Base-by-base conservation (phyloP, 2,113 vertebrate species). In the Limanda limanda region DNA sequence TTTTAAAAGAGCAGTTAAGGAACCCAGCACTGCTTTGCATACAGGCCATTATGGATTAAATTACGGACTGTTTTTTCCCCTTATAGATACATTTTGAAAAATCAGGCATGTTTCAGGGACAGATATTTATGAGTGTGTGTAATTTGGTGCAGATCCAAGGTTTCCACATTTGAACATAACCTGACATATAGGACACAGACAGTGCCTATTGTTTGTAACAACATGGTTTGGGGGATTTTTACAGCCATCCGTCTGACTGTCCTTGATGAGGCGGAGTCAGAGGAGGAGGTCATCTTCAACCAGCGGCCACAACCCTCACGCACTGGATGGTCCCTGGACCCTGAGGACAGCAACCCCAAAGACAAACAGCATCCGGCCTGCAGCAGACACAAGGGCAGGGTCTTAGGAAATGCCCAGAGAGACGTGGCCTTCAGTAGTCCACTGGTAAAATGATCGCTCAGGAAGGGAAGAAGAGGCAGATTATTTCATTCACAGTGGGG, bases 371-470 rank as follows among this genome's bases (percentile, higher is more conserved):
- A 27, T 54, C 68, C 15, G 8, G 57, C 47, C 45, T 74, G 66
- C 42, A 72, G 37, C 61, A 68, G 37, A 27, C 65, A 4, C 47
- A 86, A 72, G 83, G 83, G 86, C 81, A 91, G 80, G 70, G 57
- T 73, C 12, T 27, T 64, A 14, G 85, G 63, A 78, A 88, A 58
- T 25, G 68, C 70, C 47, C 74, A 85, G 10, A 87, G 80, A 21
- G 52, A 84, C 6, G 78, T 84, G 64, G 93, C 94, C 81, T 95
- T 95, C 89, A 95, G 94, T 81, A 94, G 94, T 79, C 91, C 89
- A 3, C 86, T 94, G 90, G 94, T 95, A 87, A 74, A 79, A 83
- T 47, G 55, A 55, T 56, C 5, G 17, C 52, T 66, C 13, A 56
- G 31, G 64, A 51, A 18, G 23, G 51, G 35, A 57, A 61, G 58